Conservation (phyloP, 2,113 vertebrate genomes). For the Diglossa brunneiventris region DNA sequence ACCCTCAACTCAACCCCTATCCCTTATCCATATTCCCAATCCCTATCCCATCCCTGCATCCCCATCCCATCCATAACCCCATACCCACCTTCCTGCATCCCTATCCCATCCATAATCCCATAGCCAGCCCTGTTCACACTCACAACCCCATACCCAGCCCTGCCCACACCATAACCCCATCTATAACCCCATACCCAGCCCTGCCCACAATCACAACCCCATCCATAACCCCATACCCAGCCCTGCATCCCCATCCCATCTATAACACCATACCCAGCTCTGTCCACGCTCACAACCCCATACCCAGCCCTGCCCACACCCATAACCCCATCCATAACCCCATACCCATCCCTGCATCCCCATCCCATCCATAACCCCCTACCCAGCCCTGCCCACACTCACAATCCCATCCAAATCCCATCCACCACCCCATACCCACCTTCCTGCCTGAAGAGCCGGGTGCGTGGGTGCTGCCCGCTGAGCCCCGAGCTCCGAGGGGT, state of each 20-base stretch:
- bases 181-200: too few species aligned
- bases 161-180: too few species aligned
- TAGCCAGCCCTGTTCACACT: slow-evolving; percentile 71
- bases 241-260: too few species aligned
- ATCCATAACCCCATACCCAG: too few species aligned
- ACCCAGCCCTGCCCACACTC: background rate
- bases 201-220: too few species aligned
- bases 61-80: background rate
- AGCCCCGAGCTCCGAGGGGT: slow-evolving; percentile 21
- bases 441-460: slow-evolving; percentile 76
- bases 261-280: slow-evolving; percentile 61
- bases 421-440: slow-evolving; percentile 64
- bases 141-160: background rate
- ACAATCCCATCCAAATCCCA: too few species aligned
- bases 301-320: slow-evolving; percentile 65
- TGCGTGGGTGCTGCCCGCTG: background rate
- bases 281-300: background rate
- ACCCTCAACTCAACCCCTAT: background rate
- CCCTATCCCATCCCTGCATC: background rate
- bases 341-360: background rate
- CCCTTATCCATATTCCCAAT: background rate
- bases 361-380: background rate
- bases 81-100: too few species aligned
- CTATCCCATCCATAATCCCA: background rate
- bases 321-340: background rate